Base-by-base conservation (phyloP, 2,888 invertebrate genomes). In the Exephanes ischioxanthus region DNA sequence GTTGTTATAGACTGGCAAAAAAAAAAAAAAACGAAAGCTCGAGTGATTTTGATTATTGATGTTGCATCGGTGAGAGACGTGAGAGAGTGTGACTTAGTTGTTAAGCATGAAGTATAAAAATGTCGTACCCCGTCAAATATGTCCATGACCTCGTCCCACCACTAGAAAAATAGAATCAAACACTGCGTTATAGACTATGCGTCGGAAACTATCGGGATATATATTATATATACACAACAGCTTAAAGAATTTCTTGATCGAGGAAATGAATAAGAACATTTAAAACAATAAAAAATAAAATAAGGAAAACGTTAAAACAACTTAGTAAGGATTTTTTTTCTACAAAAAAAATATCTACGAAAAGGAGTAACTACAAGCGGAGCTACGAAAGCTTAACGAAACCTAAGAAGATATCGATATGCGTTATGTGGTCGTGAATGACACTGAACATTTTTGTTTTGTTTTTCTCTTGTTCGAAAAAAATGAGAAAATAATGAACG, bases 141-240 rank as follows among this genome's bases (percentile, higher is more conserved):
- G 96, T 98, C 98, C 97, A 98, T 97, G 95, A 98, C 97, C 96
- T 98, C 98, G 97, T 98, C 97, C 98, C 98, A 98, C 97, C 97
- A 98, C 97, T 98, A 97, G 96, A 97, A 97, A 94, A 95, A 96
- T 94, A 95, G 95, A 96, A 95, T 95, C 95, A 95, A 94, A 94
- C 87, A 90, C 87, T 90, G 91, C 91, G 90, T 93, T 93, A 93
- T 84, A 66, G 41, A 90, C 92, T 93, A 91, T 89, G 92, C 92
- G 72, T 87, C 87, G 86, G 80, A 66, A 2, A 81, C 86, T 86
- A 87, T 81, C 76, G 53, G 80, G 73, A 87, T 73, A 87, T 82
- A 67, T 68, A 80, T 67, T 85, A 71, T 30, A 68, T 19, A 45
- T 26, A 70, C 48, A 80, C 63, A 63, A 30, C 30, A 63, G 30